Conservation (phyloP, 2,888 invertebrate genomes). For the Gari tellinella region DNA sequence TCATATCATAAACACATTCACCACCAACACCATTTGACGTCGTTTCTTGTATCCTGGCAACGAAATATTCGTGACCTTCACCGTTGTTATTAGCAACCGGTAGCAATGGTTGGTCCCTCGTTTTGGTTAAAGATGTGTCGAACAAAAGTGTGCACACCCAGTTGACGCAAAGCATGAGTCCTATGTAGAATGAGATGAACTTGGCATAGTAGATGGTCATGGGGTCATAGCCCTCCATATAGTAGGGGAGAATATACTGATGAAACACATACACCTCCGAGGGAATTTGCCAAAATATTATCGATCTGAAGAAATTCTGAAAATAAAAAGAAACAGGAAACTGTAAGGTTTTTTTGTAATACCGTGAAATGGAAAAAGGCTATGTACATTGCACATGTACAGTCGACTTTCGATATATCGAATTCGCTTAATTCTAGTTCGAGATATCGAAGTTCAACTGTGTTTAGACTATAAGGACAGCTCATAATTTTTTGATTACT, state of each 20-base stretch:
- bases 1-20: slow-evolving; percentile 32
- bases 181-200: slow-evolving; percentile 17
- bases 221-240: slow-evolving; percentile 5
- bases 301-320: neutral
- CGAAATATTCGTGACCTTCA: slow-evolving; percentile 10
- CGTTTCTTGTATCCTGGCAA: slow-evolving; percentile 12
- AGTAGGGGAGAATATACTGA: slow-evolving; percentile 9
- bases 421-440: too few relatives aligned
- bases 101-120: slow-evolving; percentile 14
- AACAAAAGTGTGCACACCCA: slow-evolving; percentile 3
- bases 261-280: slow-evolving; percentile 6
- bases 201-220: slow-evolving; percentile 13
- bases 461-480: too few relatives aligned
- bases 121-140: slow-evolving; percentile 2
- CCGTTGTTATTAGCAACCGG: neutral
- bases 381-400: too few relatives aligned
- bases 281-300: slow-evolving; percentile 13
- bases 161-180: slow-evolving; percentile 11
- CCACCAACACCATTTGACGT: slow-evolving; percentile 29
- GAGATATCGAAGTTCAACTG: too few relatives aligned
- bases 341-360: too few relatives aligned
- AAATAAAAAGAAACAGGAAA: too few relatives aligned
- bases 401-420: too few relatives aligned
- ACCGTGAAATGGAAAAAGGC: too few relatives aligned
- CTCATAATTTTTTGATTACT: too few relatives aligned